phyloP scores from a whole-genome alignment of 1,140 invertebrate genomes.

The Patella vulgata region DNA sequence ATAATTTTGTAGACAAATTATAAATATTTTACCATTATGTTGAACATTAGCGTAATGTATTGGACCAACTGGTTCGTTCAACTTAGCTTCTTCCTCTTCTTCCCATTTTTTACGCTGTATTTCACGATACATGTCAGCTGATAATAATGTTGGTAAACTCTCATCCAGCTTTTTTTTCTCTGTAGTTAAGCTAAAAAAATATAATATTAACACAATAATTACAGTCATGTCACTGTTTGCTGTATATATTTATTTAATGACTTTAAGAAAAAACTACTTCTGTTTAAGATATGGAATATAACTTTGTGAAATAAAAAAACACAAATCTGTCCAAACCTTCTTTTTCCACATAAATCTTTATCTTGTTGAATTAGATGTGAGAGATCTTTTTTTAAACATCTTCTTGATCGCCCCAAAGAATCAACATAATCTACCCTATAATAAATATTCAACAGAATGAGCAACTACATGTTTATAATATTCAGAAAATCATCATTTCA shows the following conservation, averaged over 20 bases:
- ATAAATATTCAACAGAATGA: no score
- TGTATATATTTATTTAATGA: no score
- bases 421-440: slow-evolving; percentile 87
- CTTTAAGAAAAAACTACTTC: no score
- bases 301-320: no score
- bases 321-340: not conserved
- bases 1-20: no score
- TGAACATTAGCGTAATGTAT: slow-evolving; percentile 91
- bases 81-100: slow-evolving; percentile 73
- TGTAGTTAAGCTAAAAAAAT: no score
- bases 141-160: slow-evolving; percentile 42
- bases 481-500: no score
- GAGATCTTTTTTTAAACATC: slow-evolving; percentile 83
- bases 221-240: no score
- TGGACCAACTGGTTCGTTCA: slow-evolving; percentile 68
- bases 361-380: slow-evolving; percentile 76
- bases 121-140: slow-evolving; percentile 64
- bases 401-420: slow-evolving; percentile 85
- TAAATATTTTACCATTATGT: slow-evolving; percentile 76
- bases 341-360: slow-evolving; percentile 65
- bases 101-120: slow-evolving; percentile 72
- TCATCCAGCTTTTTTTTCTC: no score
- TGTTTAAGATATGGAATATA: no score
- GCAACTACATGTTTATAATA: no score
- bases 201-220: no score